Percentiles rank a stretch among this genome's conserved stretches.
These are phyloP conservation scores for Arctopsyche grandis DNA, from an alignment of 1,140 invertebrate species.

Conservation along the genomic window DNA sequence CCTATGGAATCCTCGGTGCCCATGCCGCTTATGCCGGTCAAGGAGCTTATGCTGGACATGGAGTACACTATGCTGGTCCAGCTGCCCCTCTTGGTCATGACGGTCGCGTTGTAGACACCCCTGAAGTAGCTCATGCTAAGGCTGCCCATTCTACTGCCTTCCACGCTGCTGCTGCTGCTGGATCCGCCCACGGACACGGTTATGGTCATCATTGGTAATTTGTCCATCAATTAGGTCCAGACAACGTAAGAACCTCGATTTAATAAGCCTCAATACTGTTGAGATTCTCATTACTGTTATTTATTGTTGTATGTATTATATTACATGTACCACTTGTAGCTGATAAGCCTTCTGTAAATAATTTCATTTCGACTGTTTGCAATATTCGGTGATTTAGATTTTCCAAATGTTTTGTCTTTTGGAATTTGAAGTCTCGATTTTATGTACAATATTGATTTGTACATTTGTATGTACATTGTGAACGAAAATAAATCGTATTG, in stretches of 20 bases:
- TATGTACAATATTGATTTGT: no score
- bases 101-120: conserved; percentile 62
- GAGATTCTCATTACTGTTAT: background rate
- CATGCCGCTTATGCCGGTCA: background rate
- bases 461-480: no score
- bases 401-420: background rate
- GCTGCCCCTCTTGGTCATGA: conserved; percentile 60
- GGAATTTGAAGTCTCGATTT: no score
- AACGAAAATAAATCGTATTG: no score
- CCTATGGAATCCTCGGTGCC: no score
- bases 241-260: background rate
- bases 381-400: background rate
- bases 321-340: background rate
- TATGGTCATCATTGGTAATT: background rate
- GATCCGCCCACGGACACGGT: conserved; percentile 43
- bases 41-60: background rate
- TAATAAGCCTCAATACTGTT: background rate
- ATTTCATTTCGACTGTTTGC: conserved; percentile 1
- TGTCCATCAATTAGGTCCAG: background rate
- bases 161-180: conserved; percentile 3
- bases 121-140: conserved; percentile 64
- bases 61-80: conserved; percentile 58
- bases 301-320: background rate
- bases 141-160: conserved; percentile 60
- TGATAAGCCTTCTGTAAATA: background rate